Percentiles rank a stretch among this genome's conserved stretches.
phyloP scores from a whole-genome alignment of 2,888 invertebrate genomes.

The Drosophila diplacantha region DNA sequence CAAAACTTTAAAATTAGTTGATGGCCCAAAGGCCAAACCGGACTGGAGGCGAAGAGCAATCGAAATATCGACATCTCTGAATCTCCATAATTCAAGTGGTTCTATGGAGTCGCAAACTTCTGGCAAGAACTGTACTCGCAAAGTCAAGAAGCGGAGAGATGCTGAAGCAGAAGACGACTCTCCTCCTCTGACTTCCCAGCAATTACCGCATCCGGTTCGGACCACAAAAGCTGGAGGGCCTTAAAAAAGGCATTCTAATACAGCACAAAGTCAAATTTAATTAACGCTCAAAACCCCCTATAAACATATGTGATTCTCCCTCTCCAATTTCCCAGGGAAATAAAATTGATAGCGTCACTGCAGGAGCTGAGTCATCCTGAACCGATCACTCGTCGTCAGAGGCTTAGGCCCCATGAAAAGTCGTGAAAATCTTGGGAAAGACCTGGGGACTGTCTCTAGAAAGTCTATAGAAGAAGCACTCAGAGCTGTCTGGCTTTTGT shows the following conservation, averaged over 20 bases:
- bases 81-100: conserved; percentile 10
- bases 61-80: neutral
- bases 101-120: conserved; percentile 16
- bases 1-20: neutral
- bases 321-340: conserved; percentile 8
- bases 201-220: conserved; percentile 64
- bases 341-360: conserved; percentile 9
- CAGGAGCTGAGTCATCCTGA: conserved; percentile 12
- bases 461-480: conserved; percentile 11
- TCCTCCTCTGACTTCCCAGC: conserved; percentile 42
- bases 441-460: neutral
- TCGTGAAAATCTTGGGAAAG: conserved; percentile 12
- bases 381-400: neutral
- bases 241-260: conserved; percentile 18
- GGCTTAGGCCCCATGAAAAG: neutral
- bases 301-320: neutral
- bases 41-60: neutral
- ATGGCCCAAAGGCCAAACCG: conserved; percentile 4
- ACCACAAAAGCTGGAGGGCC: conserved; percentile 16
- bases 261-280: conserved; percentile 58
- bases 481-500: conserved; percentile 15
- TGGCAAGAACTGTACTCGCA: conserved; percentile 7
- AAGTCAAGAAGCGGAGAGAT: conserved; percentile 2
- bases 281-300: conserved; percentile 48
- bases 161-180: neutral